phyloP scores from a whole-genome alignment of 2,888 invertebrate genomes.

The Lasioglossum marginatum region DNA sequence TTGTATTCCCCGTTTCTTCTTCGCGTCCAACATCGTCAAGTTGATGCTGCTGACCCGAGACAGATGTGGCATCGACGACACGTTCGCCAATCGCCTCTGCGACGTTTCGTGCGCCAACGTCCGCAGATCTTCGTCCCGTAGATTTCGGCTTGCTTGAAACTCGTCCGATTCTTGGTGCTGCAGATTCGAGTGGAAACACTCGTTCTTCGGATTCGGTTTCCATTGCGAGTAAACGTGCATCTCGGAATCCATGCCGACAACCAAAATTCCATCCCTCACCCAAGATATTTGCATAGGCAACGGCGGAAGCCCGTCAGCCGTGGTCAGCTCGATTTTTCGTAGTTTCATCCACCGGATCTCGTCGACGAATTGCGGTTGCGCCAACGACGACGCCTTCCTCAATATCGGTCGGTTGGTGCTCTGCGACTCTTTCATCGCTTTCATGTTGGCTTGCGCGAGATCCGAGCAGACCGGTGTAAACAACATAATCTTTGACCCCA shows the following conservation, averaged over 20 bases:
- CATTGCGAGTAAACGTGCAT: constrained; percentile 99
- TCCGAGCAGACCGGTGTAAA: constrained; percentile 98
- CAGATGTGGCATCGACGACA: constrained; percentile 92
- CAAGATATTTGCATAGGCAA: constrained; percentile 99
- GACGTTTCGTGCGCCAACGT: constrained; percentile 89
- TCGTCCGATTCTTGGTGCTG: constrained; percentile 88
- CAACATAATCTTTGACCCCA: constrained; percentile 95
- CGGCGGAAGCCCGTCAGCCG: constrained; percentile 98
- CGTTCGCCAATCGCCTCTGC: constrained; percentile 89
- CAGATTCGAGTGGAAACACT: constrained; percentile 80
- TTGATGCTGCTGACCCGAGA: constrained; percentile 94
- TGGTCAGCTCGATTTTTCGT: constrained; percentile 94
- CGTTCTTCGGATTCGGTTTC: constrained; percentile 89
- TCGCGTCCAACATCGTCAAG: constrained; percentile 91
- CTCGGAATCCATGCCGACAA: constrained; percentile 99
- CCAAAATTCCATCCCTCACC: constrained; percentile 98
- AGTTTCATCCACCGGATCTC: constrained; percentile 99
- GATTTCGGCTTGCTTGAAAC: constrained; percentile 89
- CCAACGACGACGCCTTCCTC: constrained; percentile 95
- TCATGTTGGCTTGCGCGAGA: constrained; percentile 96
- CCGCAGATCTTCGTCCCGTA: constrained; percentile 89
- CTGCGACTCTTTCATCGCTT: constrained; percentile 95
- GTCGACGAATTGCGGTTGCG: constrained; percentile 95
- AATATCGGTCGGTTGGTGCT: constrained; percentile 93
- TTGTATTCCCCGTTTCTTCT: constrained; percentile 87